Base-by-base conservation (phyloP, 1,140 invertebrate genomes). In the Belonocnema kinseyi region DNA sequence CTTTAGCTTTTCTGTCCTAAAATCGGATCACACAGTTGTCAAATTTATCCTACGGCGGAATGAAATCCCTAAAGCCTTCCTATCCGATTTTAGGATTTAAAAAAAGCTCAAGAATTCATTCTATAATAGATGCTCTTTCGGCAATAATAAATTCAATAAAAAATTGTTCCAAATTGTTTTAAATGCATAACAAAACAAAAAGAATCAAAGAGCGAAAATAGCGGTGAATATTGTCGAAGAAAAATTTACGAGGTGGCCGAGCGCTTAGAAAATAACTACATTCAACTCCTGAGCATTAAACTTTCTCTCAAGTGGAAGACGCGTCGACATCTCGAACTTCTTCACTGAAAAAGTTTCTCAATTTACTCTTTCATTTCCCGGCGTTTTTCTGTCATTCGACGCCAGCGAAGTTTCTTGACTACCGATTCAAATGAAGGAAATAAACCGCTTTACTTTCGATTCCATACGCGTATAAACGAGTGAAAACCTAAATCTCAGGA, bases 261-360 rank as follows among this genome's bases (percentile, higher is more conserved):
- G 19, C 19, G 56, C 19, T 61, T 13, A 61, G 56, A 61, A 61
- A 61, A 61, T 61, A 21, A 61, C 56, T 61, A 40, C 21, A 61
- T 26, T 61, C 58, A 61, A 61, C 53, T 33, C 19, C 70, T 71
- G 8, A 58, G 10, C 54, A 76, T 76, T 77, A 76, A 82, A 82
- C 76, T 85, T 82, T 78, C 54, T 78, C 73, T 78, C 82, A 85
- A 83, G 83, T 85, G 72, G 81, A 79, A 84, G 85, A 83, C 80
- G 81, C 75, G 78, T 78, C 82, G 80, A 83, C 85, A 84, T 81
- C 76, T 80, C 83, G 80, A 81, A 80, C 81, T 72, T 61, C 73
- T 61, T 53, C 73, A 71, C 81, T 82, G 83, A 85, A 83, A 82
- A 86, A 85, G 81, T 86, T 87, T 82, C 76, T 78, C 80, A 81